Evolutionary conservation across 1,140 invertebrate species (phyloP).

Genomic region (Drosophila repleta): DNA sequence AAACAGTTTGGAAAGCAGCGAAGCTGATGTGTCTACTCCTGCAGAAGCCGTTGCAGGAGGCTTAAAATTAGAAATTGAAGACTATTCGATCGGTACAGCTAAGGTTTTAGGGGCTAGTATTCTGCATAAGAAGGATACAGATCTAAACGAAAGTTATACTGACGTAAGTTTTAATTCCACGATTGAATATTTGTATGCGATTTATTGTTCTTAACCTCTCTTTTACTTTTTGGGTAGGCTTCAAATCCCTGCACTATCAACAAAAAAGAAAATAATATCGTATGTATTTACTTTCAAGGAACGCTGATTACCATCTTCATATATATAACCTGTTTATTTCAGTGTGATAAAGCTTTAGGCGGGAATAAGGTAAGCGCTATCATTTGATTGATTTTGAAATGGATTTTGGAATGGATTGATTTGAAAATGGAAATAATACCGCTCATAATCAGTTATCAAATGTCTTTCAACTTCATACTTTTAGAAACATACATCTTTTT

Average conservation of each 20-base stretch:
- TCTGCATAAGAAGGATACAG: conserved; percentile 50
- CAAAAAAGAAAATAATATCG: conserved; percentile 72
- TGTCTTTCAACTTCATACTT: too few species aligned
- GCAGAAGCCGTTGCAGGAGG: conserved; percentile 17
- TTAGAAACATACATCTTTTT: too few species aligned
- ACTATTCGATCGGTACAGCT: conserved; percentile 48
- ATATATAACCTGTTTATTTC: conserved; percentile 84
- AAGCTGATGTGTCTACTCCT: conserved; percentile 16
- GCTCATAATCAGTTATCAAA: too few species aligned
- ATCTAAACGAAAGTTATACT: conserved; percentile 54
- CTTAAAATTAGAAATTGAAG: conserved; percentile 54
- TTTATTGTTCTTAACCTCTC: background rate
- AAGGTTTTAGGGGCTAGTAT: conserved; percentile 52
- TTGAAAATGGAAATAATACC: too few species aligned
- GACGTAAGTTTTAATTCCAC: conserved; percentile 49
- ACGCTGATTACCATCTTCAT: conserved; percentile 23
- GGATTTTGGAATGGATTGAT: too few species aligned
- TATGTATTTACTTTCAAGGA: conserved; percentile 48
- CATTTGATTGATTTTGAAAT: too few species aligned
- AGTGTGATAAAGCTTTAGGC: conserved; percentile 95
- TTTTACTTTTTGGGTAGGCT: conserved; percentile 37
- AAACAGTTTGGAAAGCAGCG: conserved; percentile 44
- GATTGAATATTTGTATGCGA: background rate
- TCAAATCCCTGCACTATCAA: conserved; percentile 62
- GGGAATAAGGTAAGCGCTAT: conserved; percentile 90